Conservation (phyloP, 92 coral and sea anemone species). For the Chrysogorgia sp. region DNA sequence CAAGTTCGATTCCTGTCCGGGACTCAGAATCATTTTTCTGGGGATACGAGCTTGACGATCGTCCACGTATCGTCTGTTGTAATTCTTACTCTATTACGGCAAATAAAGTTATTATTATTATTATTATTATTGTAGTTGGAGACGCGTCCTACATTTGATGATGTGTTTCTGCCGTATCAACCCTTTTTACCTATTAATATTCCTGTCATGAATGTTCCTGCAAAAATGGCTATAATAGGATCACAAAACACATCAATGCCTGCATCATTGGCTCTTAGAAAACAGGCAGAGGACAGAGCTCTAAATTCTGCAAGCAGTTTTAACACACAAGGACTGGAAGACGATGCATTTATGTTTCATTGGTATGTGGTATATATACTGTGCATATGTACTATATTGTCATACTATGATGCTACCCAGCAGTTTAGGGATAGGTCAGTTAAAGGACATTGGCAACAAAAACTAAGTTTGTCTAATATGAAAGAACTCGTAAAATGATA, state of each 20-base stretch:
- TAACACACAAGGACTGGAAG: not conserved
- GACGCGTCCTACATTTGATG: not conserved
- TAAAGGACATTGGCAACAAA: too few species aligned
- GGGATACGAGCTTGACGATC: too few species aligned
- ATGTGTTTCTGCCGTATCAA: not conserved
- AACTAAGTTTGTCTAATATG: too few species aligned
- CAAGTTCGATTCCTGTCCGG: too few species aligned
- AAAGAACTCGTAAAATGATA: too few species aligned
- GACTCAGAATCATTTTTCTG: too few species aligned
- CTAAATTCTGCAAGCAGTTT: slow-evolving; percentile 7
- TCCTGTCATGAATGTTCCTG: slow-evolving; percentile 1
- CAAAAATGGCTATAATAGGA: slow-evolving; percentile 75
- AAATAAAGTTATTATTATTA: not conserved
- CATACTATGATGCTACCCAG: not conserved
- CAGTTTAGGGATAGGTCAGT: too few species aligned
- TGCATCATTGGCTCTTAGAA: slow-evolving; percentile 58
- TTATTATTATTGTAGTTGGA: not conserved
- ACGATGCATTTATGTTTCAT: slow-evolving; percentile 21
- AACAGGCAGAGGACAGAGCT: slow-evolving; percentile 27
- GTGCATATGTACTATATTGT: not conserved
- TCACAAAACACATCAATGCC: slow-evolving; percentile 83
- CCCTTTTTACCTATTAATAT: not conserved
- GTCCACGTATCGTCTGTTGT: too few species aligned
- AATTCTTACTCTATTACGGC: not conserved
- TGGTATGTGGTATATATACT: not conserved